Percentiles rank a stretch among this genome's conserved stretches.
Conservation (phyloP, 2,797 vertebrate genomes). For the Apodemus agrarius region DNA sequence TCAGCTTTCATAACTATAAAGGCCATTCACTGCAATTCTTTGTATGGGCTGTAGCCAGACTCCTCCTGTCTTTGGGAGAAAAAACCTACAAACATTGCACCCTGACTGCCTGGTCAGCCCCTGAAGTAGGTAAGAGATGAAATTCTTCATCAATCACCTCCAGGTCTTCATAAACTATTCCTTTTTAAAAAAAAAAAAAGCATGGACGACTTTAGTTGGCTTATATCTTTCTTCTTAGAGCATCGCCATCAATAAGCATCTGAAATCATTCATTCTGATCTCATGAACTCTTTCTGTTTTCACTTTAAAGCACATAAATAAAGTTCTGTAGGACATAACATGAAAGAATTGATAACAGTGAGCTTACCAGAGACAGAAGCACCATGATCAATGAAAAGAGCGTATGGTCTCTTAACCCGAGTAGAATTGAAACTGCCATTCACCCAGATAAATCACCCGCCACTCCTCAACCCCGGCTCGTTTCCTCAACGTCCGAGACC, state of each 20-base stretch:
- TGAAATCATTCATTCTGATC: slow-evolving; percentile 35
- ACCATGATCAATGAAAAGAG: slow-evolving; percentile 69
- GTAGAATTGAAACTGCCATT: slow-evolving; percentile 64
- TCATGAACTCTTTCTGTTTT: slow-evolving; percentile 3
- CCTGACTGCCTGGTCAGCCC: neutral
- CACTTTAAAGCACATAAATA: slow-evolving; percentile 7
- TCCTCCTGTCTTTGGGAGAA: neutral
- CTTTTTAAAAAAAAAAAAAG: neutral
- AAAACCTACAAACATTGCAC: slow-evolving; percentile 1
- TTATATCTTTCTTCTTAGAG: neutral
- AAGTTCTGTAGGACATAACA: slow-evolving; percentile 45
- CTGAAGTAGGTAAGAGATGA: slow-evolving; percentile 13
- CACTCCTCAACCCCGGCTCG: slow-evolving; percentile 3
- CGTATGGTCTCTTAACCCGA: slow-evolving; percentile 59
- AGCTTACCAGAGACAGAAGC: slow-evolving; percentile 46
- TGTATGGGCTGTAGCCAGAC: neutral
- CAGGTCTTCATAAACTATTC: neutral
- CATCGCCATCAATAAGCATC: neutral
- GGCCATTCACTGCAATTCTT: neutral
- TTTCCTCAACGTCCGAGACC: neutral
- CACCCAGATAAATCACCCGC: slow-evolving; percentile 66
- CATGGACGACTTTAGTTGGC: neutral
- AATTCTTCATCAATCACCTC: slow-evolving; percentile 37
- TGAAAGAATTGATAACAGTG: slow-evolving; percentile 44
- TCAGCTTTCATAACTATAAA: slow-evolving; percentile 16